Evolutionary conservation across 2,797 vertebrate genomes (phyloP).

Genomic region (Apodemus agrarius): DNA sequence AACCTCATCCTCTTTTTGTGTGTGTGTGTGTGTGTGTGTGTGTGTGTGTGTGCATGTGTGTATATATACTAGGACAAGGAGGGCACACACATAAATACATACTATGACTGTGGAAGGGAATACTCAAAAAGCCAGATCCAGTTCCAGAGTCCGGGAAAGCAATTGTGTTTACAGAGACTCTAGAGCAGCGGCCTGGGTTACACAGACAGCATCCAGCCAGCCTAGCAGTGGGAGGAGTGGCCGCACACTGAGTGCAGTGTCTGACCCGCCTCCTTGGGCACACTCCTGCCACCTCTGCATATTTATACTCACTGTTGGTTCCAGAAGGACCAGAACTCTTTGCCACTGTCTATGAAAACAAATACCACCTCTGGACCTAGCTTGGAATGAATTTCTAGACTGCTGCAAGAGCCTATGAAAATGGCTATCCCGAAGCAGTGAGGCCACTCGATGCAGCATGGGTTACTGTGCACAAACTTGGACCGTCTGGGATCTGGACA

Average conservation of each 20-base stretch:
- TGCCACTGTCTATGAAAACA: not conserved
- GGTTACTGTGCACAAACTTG: not conserved
- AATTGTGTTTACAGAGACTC: slow-evolving; percentile 37
- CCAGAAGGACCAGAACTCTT: not conserved
- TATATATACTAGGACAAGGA: not conserved
- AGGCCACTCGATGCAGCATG: not conserved
- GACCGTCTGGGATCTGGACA: not conserved
- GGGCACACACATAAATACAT: not conserved
- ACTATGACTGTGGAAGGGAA: not conserved
- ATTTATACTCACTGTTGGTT: not conserved
- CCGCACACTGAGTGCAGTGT: too few species aligned
- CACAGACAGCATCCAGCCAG: not conserved
- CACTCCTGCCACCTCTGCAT: not conserved
- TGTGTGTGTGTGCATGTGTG: not conserved
- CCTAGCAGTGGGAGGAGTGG: too few species aligned
- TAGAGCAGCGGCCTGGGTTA: not conserved
- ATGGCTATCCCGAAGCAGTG: not conserved
- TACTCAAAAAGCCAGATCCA: not conserved
- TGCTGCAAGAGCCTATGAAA: not conserved
- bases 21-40: not conserved
- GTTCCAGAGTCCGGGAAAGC: not conserved
- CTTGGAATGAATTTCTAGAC: not conserved
- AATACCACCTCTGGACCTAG: not conserved
- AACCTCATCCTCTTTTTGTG: not conserved
- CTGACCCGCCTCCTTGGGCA: not conserved